Base-by-base conservation (phyloP, 2,888 invertebrate species). In the Sisyra nigra region DNA sequence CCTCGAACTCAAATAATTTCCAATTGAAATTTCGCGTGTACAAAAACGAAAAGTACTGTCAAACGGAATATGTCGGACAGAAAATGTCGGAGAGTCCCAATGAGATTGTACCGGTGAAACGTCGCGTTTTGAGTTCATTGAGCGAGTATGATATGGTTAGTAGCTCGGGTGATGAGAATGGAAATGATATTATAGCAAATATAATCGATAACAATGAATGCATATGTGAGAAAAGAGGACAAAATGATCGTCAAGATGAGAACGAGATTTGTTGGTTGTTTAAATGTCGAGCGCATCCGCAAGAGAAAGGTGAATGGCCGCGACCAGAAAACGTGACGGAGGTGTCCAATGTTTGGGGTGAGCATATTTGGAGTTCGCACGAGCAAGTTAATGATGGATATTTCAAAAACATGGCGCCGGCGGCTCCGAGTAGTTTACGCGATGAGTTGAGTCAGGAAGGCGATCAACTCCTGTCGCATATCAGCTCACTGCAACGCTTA, bases 11-110 rank as follows among this genome's bases (percentile, higher is more conserved):
- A 41, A 67, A 63, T 24, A 73, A 79, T 57, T 62, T 72, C n/a
- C n/a, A n/a, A 39, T 68, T 83, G 49, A 83, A 81, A 56, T 85
- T 83, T 60, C 71, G 74, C 53, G 66, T 79, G n/a, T 63, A 66
- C 47, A 67, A 63, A 53, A 67, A 64, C 50, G 70, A 74, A 50
- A 72, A 72, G 53, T 67, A 62, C 44, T 71, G 72, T 48, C 75
- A 76, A 57, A 75, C 74, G 0, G 71, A 71, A 36, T 15, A 45
- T 24, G 56, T 56, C 45, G 48, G 41, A 6, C 45, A 39, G 5
- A 14, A 14, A 10, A 19, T 29, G 14, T 37, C 36, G 18, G 43
- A 44, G 11, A 46, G 42, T 46, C 45, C 43, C 14, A 34, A 40
- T 19, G 45, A 48, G 43, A 38, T 41, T 13, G 52, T 50, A 14